Evolutionary conservation across 2,113 vertebrate genomes (phyloP), one percentile per base, ranked within the genome.

Genomic region (Epinephelus fuscoguttatus): DNA sequence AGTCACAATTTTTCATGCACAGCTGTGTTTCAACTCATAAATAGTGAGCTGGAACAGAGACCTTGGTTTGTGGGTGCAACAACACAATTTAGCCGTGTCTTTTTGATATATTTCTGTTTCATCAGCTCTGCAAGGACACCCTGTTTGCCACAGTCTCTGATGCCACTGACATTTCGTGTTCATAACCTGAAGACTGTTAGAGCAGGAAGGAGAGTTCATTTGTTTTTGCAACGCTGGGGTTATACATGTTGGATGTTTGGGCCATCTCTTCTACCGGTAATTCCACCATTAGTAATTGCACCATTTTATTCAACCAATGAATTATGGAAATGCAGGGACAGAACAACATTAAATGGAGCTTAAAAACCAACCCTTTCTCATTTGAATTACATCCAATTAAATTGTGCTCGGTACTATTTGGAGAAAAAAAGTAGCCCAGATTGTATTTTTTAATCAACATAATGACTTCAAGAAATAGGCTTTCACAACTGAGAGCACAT

Each of bases 51-150:
- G 71, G 67, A 75, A 66, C 23, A 70, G 63, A 75, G 52, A 72
- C 81, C 69, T 84, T 84, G 85, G 55, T 45, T 73, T 53, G 74
- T 73, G 49, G 50, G 27, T 25, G 56, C 80, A 33, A 59, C 40
- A 45, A 78, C 75, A 70, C 59, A 83, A 75, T 75, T 59, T 61
- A 49, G 53, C 30, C 27, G 37, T 15, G 33, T 12, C 12, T 61
- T 74, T 77, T 27, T 77, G 55, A 81, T 62, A 55, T 56, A 77
- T 68, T 77, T 78, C 68, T 62, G 21, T 82, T 70, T 76, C 67
- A 72, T 84, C 81, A 73, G 50, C 50, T 67, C 60, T 52, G 55
- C 71, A 68, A 80, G 77, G 85, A 76, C 85, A 60, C 10, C 1
- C 5, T n/a, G n/a, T 67, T n/a, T 56, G 66, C 60, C 49, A 47